Evolutionary conservation across 1,140 invertebrate species (phyloP).

Genomic region (Drosophila mayri): DNA sequence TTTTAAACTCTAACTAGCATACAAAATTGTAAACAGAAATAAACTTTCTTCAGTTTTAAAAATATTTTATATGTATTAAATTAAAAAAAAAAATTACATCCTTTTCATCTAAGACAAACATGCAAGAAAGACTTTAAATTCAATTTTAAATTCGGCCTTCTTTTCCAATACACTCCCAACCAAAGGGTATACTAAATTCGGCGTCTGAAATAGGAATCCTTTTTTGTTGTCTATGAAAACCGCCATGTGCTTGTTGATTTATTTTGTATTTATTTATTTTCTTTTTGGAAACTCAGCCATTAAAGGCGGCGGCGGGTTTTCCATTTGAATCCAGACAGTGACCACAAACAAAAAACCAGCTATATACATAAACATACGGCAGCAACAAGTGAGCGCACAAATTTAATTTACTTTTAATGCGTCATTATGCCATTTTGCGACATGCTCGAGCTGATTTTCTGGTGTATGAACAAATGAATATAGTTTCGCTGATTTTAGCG

Average conservation of each 20-base stretch:
- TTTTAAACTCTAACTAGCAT: too few relatives aligned
- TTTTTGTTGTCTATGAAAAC: constrained; percentile 46
- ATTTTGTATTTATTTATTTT: constrained; percentile 18
- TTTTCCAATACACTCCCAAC: too few relatives aligned
- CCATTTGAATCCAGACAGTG: constrained; percentile 30
- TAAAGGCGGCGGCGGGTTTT: constrained; percentile 59
- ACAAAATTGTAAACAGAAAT: too few relatives aligned
- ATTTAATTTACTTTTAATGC: constrained; percentile 72
- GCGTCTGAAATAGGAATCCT: neutral
- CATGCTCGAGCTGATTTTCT: constrained; percentile 18
- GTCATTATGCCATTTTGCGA: constrained; percentile 66
- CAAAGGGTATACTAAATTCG: neutral
- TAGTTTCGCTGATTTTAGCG: constrained; percentile 5
- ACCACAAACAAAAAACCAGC: constrained; percentile 35
- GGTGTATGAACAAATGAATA: constrained; percentile 1
- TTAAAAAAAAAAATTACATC: too few relatives aligned
- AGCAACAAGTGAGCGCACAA: constrained; percentile 64
- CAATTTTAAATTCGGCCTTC: too few relatives aligned
- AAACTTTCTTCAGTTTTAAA: too few relatives aligned
- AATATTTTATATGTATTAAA: too few relatives aligned
- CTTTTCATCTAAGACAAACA: too few relatives aligned
- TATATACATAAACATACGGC: constrained; percentile 30
- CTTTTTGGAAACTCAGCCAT: constrained; percentile 42
- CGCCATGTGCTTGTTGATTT: constrained; percentile 23
- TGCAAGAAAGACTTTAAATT: too few relatives aligned